Evolutionary conservation across 2,113 vertebrate genomes (phyloP).

Genomic region (Phoxinus phoxinus): DNA sequence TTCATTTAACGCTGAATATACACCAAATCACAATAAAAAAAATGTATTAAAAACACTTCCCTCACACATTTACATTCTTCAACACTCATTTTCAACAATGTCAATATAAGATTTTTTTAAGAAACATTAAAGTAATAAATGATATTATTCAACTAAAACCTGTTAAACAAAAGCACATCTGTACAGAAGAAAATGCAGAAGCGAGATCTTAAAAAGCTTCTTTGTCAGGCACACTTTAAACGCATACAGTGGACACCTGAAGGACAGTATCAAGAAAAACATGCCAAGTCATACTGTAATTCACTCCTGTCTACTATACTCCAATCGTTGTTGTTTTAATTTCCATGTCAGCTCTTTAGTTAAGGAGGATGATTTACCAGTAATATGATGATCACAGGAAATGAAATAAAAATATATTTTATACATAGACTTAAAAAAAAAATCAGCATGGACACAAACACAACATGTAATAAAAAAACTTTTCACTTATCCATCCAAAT

Average conservation of each 20-base stretch:
- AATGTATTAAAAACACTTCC: slow-evolving; percentile 53
- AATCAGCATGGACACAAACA: neutral
- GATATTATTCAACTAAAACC: neutral
- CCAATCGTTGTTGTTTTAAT: neutral
- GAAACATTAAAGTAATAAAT: neutral
- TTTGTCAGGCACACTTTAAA: neutral
- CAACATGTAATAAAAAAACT: slow-evolving; percentile 8
- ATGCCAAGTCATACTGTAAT: neutral
- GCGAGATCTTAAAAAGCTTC: neutral
- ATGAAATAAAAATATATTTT: neutral
- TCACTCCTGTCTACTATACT: neutral
- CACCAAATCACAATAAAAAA: slow-evolving; percentile 62
- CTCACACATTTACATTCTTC: neutral
- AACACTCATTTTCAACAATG: neutral
- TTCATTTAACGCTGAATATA: slow-evolving; percentile 50
- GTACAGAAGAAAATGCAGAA: neutral
- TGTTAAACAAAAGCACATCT: neutral
- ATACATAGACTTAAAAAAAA: neutral
- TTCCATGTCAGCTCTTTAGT: neutral
- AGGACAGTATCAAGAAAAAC: neutral
- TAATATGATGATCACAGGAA: neutral
- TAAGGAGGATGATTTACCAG: neutral
- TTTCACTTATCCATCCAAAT: slow-evolving; percentile 16
- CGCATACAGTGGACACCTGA: neutral
- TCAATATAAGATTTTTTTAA: neutral